Evolutionary conservation across 1,140 invertebrate species (phyloP).

Genomic region (Saccostrea echinata): DNA sequence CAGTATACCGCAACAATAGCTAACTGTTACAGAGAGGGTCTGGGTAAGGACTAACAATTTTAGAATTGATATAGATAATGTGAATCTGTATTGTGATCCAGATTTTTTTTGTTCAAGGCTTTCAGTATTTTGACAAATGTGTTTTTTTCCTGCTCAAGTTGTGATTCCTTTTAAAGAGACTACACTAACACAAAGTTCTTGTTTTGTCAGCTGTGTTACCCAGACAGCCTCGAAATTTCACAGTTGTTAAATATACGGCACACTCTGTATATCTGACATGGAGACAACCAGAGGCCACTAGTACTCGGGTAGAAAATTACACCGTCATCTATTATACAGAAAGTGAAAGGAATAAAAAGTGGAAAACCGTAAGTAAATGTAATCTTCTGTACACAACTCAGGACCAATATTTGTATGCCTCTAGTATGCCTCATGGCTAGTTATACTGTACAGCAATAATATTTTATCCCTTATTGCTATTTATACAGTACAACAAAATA

Average conservation of each 20-base stretch:
- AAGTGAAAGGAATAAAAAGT: neutral
- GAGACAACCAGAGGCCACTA: slow-evolving; percentile 9
- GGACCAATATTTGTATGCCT: no score
- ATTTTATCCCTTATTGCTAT: no score
- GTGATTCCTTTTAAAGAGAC: no score
- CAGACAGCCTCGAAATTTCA: neutral
- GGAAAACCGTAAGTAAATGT: neutral
- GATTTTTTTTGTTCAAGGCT: no score
- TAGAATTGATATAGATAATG: neutral
- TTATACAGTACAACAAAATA: no score
- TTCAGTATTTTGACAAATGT: neutral
- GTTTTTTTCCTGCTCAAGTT: no score
- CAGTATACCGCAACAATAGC: slow-evolving; percentile 39
- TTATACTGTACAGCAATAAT: no score
- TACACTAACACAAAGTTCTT: no score
- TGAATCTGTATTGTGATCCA: no score
- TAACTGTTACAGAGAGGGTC: slow-evolving; percentile 50
- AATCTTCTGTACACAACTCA: no score
- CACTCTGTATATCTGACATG: slow-evolving; percentile 2
- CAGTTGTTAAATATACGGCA: neutral
- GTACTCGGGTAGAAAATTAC: neutral
- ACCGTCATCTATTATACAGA: neutral
- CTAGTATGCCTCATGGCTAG: no score
- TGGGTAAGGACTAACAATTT: slow-evolving; percentile 30
- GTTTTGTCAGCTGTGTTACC: slow-evolving; percentile 15